A percentile compares a stretch with the other conserved stretches of the same genome.
Conservation (phyloP, 2,797 vertebrate genomes). For the Bovichtus variegatus region DNA sequence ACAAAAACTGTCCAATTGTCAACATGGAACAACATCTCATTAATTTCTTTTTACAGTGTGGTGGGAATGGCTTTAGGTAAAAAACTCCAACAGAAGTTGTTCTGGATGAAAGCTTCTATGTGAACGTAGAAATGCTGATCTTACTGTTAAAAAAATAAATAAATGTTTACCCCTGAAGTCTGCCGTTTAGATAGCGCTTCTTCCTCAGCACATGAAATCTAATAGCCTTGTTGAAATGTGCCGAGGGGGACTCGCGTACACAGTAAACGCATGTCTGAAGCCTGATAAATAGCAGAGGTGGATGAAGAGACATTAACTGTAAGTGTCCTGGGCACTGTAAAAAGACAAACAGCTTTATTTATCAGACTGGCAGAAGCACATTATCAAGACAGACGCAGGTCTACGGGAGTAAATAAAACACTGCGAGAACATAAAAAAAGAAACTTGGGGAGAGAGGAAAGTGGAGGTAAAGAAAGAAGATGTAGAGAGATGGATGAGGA, state of each 20-base stretch:
- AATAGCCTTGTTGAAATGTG: conserved; percentile 73
- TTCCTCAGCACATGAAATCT: conserved; percentile 66
- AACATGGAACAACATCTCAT: background rate
- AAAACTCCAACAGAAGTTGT: conserved; percentile 5
- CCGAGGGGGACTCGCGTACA: conserved; percentile 65
- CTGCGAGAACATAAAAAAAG: conserved; percentile 41
- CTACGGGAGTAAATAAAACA: conserved; percentile 85
- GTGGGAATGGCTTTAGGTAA: background rate
- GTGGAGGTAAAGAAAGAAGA: conserved; percentile 41
- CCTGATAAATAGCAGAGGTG: conserved; percentile 83
- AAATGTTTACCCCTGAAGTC: conserved; percentile 38
- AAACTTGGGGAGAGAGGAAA: conserved; percentile 36
- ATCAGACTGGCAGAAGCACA: conserved; percentile 76
- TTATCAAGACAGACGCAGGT: conserved; percentile 74
- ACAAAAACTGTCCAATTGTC: too few species aligned
- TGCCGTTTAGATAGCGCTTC: conserved; percentile 46
- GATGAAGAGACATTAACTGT: conserved; percentile 80
- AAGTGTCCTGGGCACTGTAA: conserved; percentile 80
- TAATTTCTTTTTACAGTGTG: background rate
- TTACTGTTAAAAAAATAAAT: conserved; percentile 32
- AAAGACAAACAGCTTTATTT: conserved; percentile 87
- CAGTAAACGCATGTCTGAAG: conserved; percentile 72
- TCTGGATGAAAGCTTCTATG: background rate
- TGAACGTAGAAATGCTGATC: conserved; percentile 35
- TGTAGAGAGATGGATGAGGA: conserved; percentile 63